Evolutionary conservation across 2,797 vertebrate genomes (phyloP), one percentile per base, ranked within the genome.

Genomic region (Helarctos malayanus): DNA sequence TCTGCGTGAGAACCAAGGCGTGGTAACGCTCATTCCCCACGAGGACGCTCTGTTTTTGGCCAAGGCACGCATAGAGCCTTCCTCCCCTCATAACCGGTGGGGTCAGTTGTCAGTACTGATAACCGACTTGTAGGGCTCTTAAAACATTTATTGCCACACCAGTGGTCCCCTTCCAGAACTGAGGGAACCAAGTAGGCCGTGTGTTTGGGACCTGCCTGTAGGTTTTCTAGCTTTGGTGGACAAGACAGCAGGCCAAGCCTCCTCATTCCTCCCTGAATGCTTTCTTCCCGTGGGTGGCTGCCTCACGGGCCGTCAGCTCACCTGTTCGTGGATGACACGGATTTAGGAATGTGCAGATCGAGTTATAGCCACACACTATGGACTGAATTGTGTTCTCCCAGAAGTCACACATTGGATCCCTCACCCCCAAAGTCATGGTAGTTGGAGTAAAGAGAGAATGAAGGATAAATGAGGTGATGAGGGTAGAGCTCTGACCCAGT

Each of bases 11-110:
- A 38, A 56, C 23, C 32, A 3, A 15, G 10, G 32, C 8, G 3
- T 13, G 3, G 3, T 29, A 32, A 12, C 2, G 21, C 0, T 68
- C 11, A 1, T 1, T 27, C 35, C 65, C 76, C 7, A 10, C 0
- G 15, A 35, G 23, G 35, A 29, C 29, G 82, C 82, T 54, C 59
- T 35, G 2, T 61, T 68, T 52, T 29, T 27, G 56, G 12, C 38
- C 75, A 23, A 25, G 21, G 7, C 6, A 3, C 4, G 3, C 1
- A 2, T 3, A 35, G n/a, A 29, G 14, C 11, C 16, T 79, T 71
- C 47, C 15, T 71, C 19, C 45, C 23, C 7, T 68, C 29, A 4
- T 32, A 25, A 52, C n/a, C 1, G 5, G 56, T 15, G 16, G 9
- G 21, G 13, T 68, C 25, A 19, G 38, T 10, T 27, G 10, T 90